Conservation (phyloP, 2,113 vertebrate species). For the Chrysemys picta region DNA sequence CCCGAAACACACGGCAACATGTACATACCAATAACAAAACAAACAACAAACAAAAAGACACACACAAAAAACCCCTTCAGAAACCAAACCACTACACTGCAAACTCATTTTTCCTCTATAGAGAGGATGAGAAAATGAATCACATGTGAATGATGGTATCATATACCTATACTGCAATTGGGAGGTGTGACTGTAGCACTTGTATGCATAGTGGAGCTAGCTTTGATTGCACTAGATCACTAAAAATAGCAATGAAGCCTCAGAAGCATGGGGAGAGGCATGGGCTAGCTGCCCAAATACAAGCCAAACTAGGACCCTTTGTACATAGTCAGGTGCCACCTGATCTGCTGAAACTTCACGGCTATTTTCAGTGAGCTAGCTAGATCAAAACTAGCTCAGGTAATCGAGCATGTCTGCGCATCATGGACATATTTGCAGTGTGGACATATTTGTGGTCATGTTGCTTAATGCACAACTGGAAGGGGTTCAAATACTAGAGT, state of each 20-base stretch:
- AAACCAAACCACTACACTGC: not conserved
- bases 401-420: not conserved
- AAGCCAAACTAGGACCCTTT: not conserved
- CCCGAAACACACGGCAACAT: not conserved
- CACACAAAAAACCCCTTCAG: not conserved
- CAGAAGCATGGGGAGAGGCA: not conserved
- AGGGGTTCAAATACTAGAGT: not conserved
- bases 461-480: not conserved
- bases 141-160: accelerated
- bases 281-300: not conserved
- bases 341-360: not conserved
- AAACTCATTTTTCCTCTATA: not conserved
- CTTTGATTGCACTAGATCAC: not conserved
- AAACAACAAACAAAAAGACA: not conserved
- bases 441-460: not conserved
- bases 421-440: not conserved
- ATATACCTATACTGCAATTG: not conserved
- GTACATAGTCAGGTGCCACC: not conserved
- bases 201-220: not conserved
- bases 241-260: not conserved
- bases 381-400: not conserved
- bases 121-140: not conserved
- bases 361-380: not conserved
- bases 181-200: not conserved
- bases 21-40: accelerated